Evolutionary conservation across 2,113 vertebrate species (phyloP), one percentile per base, ranked within the genome.

Genomic region (Lutjanus erythropterus): DNA sequence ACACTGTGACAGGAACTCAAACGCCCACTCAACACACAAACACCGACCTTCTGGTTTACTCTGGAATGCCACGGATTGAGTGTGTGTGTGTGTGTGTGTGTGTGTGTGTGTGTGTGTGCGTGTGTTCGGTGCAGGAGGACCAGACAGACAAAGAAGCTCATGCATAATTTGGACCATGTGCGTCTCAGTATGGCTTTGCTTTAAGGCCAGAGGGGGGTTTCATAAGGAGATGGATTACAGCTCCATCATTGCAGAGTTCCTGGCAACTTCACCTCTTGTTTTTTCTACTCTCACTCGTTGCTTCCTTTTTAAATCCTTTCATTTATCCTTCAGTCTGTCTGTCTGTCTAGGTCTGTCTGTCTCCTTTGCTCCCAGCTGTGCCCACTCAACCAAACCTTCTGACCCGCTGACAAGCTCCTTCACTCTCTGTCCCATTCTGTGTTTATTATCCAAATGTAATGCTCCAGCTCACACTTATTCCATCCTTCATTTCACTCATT

Each of bases 101-200:
- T n/a, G 35, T 18, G 44, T 58, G 60, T 42, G 46, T 73, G 35
- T 60, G 46, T 61, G 55, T 16, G n/a, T 44, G 23, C 60, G 71
- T 53, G 31, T 70, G 69, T 55, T 21, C 19, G 16, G 31, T 75
- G 39, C 58, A 64, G 67, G 53, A 71, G 74, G 49, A 74, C 50
- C 37, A 84, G 75, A 58, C 68, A 87, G 75, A 90, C 86, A 91
- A 80, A 91, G 71, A 75, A 72, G 62, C 60, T 85, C 86, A 84
- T 90, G 77, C 78, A 87, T 90, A 79, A 87, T 82, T 80, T 84
- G 75, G 52, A 61, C 49, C 60, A 49, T 25, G 37, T 64, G 75
- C 44, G 31, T 74, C 80, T 79, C 80, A 42, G 46, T 71, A 56
- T 19, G 55, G 46, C 71, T 78, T 83, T 80, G 50, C 64, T 85